Evolutionary conservation across 2,797 vertebrate species (phyloP).

Genomic region (Rhynchotus rufescens): DNA sequence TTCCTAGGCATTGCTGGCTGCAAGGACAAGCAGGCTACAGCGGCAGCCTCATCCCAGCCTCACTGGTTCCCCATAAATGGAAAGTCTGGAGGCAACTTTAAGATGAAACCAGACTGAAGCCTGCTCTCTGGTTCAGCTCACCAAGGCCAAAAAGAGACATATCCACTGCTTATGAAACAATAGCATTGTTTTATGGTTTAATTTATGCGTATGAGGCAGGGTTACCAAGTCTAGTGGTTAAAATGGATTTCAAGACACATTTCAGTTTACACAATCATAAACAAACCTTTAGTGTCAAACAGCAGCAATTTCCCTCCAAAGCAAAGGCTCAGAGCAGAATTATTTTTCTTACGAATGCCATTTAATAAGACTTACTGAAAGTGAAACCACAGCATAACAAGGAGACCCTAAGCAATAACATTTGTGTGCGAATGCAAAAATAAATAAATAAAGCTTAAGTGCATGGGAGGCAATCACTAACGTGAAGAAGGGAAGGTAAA

Average conservation of each 20-base stretch:
- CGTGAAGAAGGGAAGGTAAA: neutral
- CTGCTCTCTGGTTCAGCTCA: neutral
- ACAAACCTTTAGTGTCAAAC: neutral
- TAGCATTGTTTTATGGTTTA: neutral
- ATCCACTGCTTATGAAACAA: neutral
- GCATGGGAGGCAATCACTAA: neutral
- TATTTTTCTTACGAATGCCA: neutral
- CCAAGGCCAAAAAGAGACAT: neutral
- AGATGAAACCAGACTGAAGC: neutral
- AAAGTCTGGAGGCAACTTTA: neutral
- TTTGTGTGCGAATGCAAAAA: neutral
- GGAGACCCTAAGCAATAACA: neutral
- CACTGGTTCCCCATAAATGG: fast-evolving
- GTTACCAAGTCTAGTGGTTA: neutral
- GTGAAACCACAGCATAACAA: neutral
- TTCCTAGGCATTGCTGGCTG: fast-evolving
- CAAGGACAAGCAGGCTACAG: neutral
- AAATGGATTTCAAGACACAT: neutral
- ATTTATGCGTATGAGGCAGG: neutral
- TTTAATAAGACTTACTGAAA: neutral
- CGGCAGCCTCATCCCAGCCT: neutral
- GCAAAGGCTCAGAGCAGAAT: neutral
- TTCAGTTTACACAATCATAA: neutral
- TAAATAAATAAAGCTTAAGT: neutral
- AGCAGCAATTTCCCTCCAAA: neutral